A percentile compares a stretch with the other conserved stretches of the same genome.
Conservation (phyloP, 1,140 invertebrate species). For the Drosophila persimilis region DNA sequence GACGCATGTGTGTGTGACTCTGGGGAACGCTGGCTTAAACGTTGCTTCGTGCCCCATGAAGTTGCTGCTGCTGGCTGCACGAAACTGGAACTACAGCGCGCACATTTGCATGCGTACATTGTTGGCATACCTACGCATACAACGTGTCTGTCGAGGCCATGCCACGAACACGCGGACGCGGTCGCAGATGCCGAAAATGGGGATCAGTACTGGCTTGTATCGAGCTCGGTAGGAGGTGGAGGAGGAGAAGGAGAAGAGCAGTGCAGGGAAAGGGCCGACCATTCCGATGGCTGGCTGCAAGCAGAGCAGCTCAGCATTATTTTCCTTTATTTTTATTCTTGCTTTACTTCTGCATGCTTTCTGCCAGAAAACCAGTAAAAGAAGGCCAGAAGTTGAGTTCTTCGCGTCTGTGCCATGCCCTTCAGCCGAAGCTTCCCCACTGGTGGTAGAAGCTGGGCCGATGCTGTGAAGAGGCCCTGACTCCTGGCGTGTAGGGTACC, state of each 20-base stretch:
- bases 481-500: conserved; percentile 33
- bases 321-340: conserved; percentile 12
- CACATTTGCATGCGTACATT: conserved; percentile 79
- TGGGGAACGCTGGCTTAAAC: background rate
- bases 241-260: background rate
- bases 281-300: conserved; percentile 33
- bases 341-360: background rate
- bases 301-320: conserved; percentile 7
- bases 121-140: conserved; percentile 81
- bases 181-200: too few species aligned
- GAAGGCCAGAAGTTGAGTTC: background rate
- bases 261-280: conserved; percentile 1
- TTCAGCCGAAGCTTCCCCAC: background rate
- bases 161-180: conserved; percentile 18
- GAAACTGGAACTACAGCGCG: conserved; percentile 49
- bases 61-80: conserved; percentile 8
- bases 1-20: background rate
- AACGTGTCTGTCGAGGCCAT: conserved; percentile 31
- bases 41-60: background rate
- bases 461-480: background rate
- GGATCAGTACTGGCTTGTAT: too few species aligned
- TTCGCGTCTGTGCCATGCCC: conserved; percentile 14
- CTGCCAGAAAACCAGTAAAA: conserved; percentile 34
- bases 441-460: background rate
- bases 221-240: background rate